Base-by-base conservation (phyloP, 1,140 invertebrate species). In the Oreohelix idahoensis region DNA sequence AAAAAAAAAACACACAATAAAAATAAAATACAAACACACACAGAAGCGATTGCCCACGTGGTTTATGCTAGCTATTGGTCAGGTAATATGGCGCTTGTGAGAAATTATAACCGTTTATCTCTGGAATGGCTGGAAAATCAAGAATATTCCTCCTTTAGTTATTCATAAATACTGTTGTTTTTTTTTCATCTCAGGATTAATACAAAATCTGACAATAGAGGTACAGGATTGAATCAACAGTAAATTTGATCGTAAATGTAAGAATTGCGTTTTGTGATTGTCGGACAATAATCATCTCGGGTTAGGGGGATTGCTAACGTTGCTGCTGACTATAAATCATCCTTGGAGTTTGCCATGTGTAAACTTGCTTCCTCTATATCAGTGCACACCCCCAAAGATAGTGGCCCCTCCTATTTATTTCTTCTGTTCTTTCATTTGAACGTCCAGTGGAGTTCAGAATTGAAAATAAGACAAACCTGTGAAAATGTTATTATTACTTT, bases 31-130 rank as follows among this genome's bases (percentile, higher is more conserved):
- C 5, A 58, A 4, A 58, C 53, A 58, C 53, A 58, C 15, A 66
- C n/a, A 32, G 63, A 66, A 17, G 29, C 8, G n/a, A 66, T 66
- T 66, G 63, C 29, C n/a, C 11, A n/a, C 8, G 17, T 5, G 29
- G 63, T 66, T 66, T 32, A 66, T 66, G 63, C 20, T 5, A 17
- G 63, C 63, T 17, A n/a, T 5, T 32, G 63, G 4, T n/a, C 63
- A 66, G 63, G 63, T 66, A 66, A 66, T 66, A 2, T 66, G 63
- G 17, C 63, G 63, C 63, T 66, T 29, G 63, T 66, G 63, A 66
- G 63, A 66, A 58, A 66, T 66, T 66, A 66, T 66, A 66, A 32
- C n/a, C 29, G 29, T 32, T 66, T 66, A 32, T 66, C 29, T 66
- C 1, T 2, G 63, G 1, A 66, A 66, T 32, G 29, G 29, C 11